Percentiles rank a stretch among this genome's conserved stretches.
These are phyloP conservation scores for Gortyna flavago DNA, from an alignment of 2,888 invertebrate genomes.

Conservation along the genomic window DNA sequence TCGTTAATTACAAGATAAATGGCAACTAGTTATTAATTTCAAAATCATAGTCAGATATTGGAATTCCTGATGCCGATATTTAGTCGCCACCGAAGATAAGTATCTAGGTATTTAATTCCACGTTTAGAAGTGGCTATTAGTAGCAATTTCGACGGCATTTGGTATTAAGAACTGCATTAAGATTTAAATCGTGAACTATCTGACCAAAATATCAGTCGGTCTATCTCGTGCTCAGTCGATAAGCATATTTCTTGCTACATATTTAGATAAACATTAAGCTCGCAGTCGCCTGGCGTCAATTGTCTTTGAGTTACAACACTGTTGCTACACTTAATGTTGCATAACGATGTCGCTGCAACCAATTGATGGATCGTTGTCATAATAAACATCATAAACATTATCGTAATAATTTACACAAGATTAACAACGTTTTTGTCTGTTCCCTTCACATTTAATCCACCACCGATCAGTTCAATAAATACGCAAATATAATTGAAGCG, in stretches of 20 bases:
- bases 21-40: slow-evolving; percentile 51
- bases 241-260: slow-evolving; percentile 58
- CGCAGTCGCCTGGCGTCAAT: slow-evolving; percentile 47
- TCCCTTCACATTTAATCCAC: slow-evolving; percentile 69
- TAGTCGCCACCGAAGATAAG: slow-evolving; percentile 52
- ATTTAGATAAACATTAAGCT: slow-evolving; percentile 57
- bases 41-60: slow-evolving; percentile 53
- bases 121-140: slow-evolving; percentile 54
- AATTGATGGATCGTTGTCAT: slow-evolving; percentile 49
- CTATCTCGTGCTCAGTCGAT: slow-evolving; percentile 47
- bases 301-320: slow-evolving; percentile 56
- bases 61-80: slow-evolving; percentile 55
- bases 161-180: slow-evolving; percentile 53
- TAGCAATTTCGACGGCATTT: slow-evolving; percentile 46
- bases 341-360: slow-evolving; percentile 40
- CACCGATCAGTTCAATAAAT: slow-evolving; percentile 57
- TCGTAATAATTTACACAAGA: slow-evolving; percentile 41
- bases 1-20: slow-evolving; percentile 59
- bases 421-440: slow-evolving; percentile 58
- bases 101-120: slow-evolving; percentile 58
- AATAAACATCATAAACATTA: slow-evolving; percentile 49
- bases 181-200: slow-evolving; percentile 58
- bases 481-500: slow-evolving; percentile 69
- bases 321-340: slow-evolving; percentile 43
- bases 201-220: slow-evolving; percentile 48